Conservation (phyloP, 2,888 invertebrate species). For the Stenolophus ochropezus region DNA sequence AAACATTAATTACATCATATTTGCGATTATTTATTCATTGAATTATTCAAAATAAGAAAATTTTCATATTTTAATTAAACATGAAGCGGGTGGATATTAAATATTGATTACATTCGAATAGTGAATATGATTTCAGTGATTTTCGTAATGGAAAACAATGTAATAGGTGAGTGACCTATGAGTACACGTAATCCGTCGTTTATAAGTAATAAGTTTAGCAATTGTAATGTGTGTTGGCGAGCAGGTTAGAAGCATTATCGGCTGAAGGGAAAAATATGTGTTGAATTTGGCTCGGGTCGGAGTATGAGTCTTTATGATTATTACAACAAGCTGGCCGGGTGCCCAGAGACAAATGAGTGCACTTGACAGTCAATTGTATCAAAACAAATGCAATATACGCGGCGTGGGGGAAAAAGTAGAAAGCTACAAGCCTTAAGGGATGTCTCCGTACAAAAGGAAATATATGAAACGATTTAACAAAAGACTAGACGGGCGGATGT, state of each 20-base stretch:
- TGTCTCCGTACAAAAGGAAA: constrained; percentile 34
- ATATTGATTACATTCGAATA: constrained; percentile 1
- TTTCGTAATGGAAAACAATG: not conserved
- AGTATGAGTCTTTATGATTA: not conserved
- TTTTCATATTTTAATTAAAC: constrained; percentile 44
- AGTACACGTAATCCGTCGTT: too few species aligned
- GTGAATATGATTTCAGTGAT: not conserved
- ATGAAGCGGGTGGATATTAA: constrained; percentile 13
- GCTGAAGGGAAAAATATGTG: not conserved
- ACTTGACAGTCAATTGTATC: constrained; percentile 10
- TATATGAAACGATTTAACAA: constrained; percentile 46
- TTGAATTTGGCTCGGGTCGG: not conserved
- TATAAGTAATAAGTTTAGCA: not conserved
- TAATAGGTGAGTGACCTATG: too few species aligned
- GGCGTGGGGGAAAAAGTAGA: not conserved
- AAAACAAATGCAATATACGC: constrained; percentile 22
- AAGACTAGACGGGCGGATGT: constrained; percentile 32
- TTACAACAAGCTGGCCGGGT: not conserved
- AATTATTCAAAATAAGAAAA: constrained; percentile 43
- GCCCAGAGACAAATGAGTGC: not conserved
- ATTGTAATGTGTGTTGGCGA: not conserved
- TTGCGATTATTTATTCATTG: constrained; percentile 41
- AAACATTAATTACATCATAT: constrained; percentile 38
- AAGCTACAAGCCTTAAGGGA: not conserved
- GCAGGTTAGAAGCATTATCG: not conserved